Base-by-base conservation (phyloP, 2,888 invertebrate species). In the Shargacucullia verbasci region DNA sequence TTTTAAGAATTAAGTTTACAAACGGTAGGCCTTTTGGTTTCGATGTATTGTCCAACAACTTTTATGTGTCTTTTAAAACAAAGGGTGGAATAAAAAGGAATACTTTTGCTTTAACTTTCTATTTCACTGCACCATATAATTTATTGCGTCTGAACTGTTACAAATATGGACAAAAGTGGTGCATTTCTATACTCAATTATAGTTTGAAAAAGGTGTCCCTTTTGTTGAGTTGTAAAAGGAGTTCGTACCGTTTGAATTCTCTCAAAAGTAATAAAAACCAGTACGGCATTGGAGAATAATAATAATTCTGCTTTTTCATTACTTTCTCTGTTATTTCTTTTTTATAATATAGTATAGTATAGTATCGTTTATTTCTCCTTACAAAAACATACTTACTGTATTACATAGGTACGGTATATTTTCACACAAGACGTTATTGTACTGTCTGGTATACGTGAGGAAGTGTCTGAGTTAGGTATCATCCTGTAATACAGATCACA, bases 21-120 rank as follows among this genome's bases (percentile, higher is more conserved):
- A 81, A 83, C 82, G 39, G 84, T 76, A 85, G 85, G 80, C 63
- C 56, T 39, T 74, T 79, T 65, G 77, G 75, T 84, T 82, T 79
- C 59, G 29, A 46, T 15, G 56, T 45, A 73, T 80, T 83, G 76
- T 82, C 20, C 46, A 39, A 43, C 45, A 27, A 45, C 38, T 61
- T 78, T 72, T 58, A 52, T 66, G 57, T 67, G 65, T 57, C 39
- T 56, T 55, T 54, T 71, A 58, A 75, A 78, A 78, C 74, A 79
- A 83, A 66, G 65, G 47, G 27, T 55, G 35, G 13, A 43, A 29
- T 46, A 60, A 61, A 77, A 70, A 65, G 59, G 53, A 65, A 59
- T 55, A 62, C 44, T 66, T 68, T 60, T 71, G 54, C 63, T 71
- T 59, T 34, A 67, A 78, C 82, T 84, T 84, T 84, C 84, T 79